Base-by-base conservation (phyloP, 2,113 vertebrate species). In the Scartelaos histophorus region DNA sequence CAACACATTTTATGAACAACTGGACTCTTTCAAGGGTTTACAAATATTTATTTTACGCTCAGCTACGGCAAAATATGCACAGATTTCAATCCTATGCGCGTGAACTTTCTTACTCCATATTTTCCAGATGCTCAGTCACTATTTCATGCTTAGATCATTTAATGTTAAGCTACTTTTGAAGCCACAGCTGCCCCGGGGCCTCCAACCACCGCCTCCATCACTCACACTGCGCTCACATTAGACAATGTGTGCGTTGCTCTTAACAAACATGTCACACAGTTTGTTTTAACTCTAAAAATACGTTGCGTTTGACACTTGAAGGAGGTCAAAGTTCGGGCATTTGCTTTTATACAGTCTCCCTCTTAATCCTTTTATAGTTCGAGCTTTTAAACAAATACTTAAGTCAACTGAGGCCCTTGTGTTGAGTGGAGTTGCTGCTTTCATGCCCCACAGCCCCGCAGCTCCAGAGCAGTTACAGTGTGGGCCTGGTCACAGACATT, bases 251-350 rank as follows among this genome's bases (percentile, higher is more conserved):
- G 38, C 10, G 38, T 43, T 43, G 16, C 49, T 51, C 53, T 56
- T 1, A 56, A 60, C 13, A 25, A 24, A 60, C 22, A 24, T 60
- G 22, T 13, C 22, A 25, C 7, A 13, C 29, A 5, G 15, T 60
- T 11, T 29, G 22, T 60, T 15, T 1, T 19, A 62, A 16, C 19
- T 7, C 60, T 22, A 3, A 56, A 2, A 56, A 16, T 17, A 34
- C 7, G 17, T 61, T 35, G 9, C 5, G 9, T 62, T 62, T 35
- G 60, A 21, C 61, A 21, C 6, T 64, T 43, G 2, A 47, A 29
- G 21, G 0, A 29, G 46, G 69, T 70, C 66, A 78, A 45, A 54
- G 70, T 57, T 76, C 76, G 51, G 7, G 13, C 49, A 13, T 46
- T 13, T 60, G 73, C 17, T 22, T 15, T 35, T 2, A 1, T 1